Evolutionary conservation across 2,888 invertebrate species (phyloP).

Genomic region (Drosophila multiciliata): DNA sequence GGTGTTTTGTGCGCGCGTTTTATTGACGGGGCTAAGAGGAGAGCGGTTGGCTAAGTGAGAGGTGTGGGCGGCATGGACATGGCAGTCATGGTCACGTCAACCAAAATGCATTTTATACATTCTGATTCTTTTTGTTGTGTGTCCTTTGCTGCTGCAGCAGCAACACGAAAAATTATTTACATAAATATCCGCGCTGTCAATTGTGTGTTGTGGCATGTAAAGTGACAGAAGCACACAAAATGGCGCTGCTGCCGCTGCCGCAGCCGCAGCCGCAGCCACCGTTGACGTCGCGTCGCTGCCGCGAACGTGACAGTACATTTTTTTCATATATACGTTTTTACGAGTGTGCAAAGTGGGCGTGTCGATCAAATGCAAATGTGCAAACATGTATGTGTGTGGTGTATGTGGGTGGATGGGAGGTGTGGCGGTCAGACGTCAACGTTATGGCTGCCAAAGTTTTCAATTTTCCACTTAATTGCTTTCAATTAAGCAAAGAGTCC

Average conservation of each 20-base stretch:
- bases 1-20: constrained; percentile 25
- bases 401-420: constrained; percentile 11
- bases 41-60: background rate
- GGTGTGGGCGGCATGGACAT: background rate
- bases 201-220: constrained; percentile 80
- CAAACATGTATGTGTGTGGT: constrained; percentile 38
- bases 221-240: constrained; percentile 79
- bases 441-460: constrained; percentile 80
- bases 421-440: constrained; percentile 73
- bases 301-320: constrained; percentile 74
- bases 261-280: constrained; percentile 20
- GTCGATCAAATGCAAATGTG: constrained; percentile 75
- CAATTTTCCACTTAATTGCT: constrained; percentile 80
- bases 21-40: constrained; percentile 7
- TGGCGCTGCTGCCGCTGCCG: constrained; percentile 56
- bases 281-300: constrained; percentile 27
- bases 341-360: constrained; percentile 67
- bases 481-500: constrained; percentile 80
- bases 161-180: constrained; percentile 78
- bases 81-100: constrained; percentile 69
- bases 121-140: constrained; percentile 54
- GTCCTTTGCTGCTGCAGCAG: constrained; percentile 42
- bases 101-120: constrained; percentile 68
- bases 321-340: constrained; percentile 39
- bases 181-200: constrained; percentile 78